Evolutionary conservation across 2,113 vertebrate genomes (phyloP).

Genomic region (Pantherophis guttatus): DNA sequence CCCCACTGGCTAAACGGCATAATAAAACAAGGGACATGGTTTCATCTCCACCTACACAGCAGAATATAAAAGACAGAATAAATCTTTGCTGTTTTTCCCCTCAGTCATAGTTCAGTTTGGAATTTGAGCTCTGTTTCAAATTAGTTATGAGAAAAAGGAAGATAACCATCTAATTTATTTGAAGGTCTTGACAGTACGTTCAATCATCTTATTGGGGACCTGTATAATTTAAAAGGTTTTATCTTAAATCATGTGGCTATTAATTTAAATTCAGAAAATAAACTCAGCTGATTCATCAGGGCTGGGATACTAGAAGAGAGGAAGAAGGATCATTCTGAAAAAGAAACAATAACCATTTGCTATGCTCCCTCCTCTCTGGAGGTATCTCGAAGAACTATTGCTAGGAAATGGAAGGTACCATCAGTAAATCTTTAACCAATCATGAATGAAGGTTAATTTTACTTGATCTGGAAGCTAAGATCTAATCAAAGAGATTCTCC

Average conservation of each 20-base stretch:
- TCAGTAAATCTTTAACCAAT: not conserved
- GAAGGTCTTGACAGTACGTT: not conserved
- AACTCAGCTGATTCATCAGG: not conserved
- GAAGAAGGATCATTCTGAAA: not conserved
- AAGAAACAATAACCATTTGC: not conserved
- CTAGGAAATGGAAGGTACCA: not conserved
- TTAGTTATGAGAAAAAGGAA: not conserved
- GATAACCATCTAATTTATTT: not conserved
- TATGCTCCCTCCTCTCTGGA: not conserved
- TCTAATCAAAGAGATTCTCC: not conserved
- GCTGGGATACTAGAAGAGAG: not conserved
- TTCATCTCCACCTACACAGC: not conserved
- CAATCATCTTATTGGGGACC: not conserved
- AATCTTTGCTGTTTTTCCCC: not conserved
- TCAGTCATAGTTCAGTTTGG: not conserved
- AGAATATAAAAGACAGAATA: not conserved
- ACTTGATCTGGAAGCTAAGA: not conserved
- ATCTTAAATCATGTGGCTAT: not conserved
- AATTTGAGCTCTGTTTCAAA: not conserved
- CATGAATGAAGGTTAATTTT: not conserved
- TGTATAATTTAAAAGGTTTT: not conserved
- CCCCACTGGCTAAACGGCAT: not conserved
- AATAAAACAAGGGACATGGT: not conserved
- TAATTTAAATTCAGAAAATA: not conserved
- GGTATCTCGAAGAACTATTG: not conserved